Percentiles rank a stretch among this genome's conserved stretches.
These are phyloP conservation scores for Petrolisthes manimaculis DNA, from an alignment of 2,888 invertebrate genomes.

Conservation along the genomic window DNA sequence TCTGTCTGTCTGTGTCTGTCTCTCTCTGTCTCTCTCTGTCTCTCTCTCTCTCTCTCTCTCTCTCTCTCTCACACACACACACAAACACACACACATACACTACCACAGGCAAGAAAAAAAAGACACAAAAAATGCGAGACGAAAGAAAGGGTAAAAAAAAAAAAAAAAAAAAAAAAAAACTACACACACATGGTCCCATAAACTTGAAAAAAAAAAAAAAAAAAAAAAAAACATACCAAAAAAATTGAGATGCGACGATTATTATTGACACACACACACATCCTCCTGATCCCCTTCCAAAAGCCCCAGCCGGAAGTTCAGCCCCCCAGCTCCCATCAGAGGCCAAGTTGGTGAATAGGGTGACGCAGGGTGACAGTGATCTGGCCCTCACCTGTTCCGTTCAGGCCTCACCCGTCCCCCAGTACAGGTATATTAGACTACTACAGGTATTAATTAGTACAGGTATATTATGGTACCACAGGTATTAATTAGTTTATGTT, in stretches of 20 bases:
- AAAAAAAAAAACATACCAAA: background rate
- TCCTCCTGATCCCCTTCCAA: no score
- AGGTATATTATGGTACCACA: no score
- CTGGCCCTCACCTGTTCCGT: conserved; percentile 47
- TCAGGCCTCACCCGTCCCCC: conserved; percentile 72
- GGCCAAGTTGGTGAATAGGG: conserved; percentile 69
- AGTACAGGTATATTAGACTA: conserved; percentile 78
- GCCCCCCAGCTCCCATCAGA: conserved; percentile 67
- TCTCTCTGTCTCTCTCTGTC: background rate
- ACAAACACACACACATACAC: no score
- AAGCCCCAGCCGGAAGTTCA: conserved; percentile 67
- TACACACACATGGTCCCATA: no score
- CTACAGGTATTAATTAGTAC: no score
- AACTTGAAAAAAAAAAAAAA: no score
- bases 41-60: background rate
- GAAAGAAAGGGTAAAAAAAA: background rate
- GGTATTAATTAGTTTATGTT: no score
- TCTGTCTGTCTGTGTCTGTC: background rate
- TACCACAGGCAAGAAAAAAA: background rate
- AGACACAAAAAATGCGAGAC: background rate
- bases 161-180: no score
- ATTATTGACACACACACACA: no score
- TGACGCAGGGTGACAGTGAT: conserved; percentile 11
- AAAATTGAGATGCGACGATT: background rate
- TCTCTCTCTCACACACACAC: background rate